These are phyloP conservation scores for Phaedon cochleariae DNA, from an alignment of 2,888 invertebrate species.

Conservation along the genomic window DNA sequence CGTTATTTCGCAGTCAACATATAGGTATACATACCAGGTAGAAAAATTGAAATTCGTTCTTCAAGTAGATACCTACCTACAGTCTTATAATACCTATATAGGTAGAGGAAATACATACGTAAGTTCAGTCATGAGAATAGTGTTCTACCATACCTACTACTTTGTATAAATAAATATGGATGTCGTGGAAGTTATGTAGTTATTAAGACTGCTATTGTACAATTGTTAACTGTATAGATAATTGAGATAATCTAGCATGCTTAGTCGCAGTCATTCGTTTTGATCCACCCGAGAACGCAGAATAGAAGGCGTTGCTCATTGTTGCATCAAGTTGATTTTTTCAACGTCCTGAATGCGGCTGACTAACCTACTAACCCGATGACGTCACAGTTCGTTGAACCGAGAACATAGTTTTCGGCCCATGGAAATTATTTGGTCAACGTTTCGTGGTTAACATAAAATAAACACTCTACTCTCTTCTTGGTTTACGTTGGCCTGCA, in stretches of 20 bases:
- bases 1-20: no score
- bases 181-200: no score
- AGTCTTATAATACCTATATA: no score
- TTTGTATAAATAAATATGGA: no score
- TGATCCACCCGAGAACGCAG: slow-evolving; percentile 23
- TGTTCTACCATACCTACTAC: no score
- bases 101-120: no score
- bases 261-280: slow-evolving; percentile 26
- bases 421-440: slow-evolving; percentile 26
- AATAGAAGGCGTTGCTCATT: slow-evolving; percentile 26
- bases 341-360: slow-evolving; percentile 48
- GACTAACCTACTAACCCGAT: slow-evolving; percentile 53
- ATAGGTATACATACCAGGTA: no score
- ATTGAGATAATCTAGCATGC: slow-evolving; percentile 18
- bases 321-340: slow-evolving; percentile 42
- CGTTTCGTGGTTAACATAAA: slow-evolving; percentile 22
- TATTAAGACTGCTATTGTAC: no score
- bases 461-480: slow-evolving; percentile 17
- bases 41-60: no score
- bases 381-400: slow-evolving; percentile 38
- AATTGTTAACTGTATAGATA: slow-evolving; percentile 1
- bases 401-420: slow-evolving; percentile 21
- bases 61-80: no score
- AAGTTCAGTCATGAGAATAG: no score
- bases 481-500: slow-evolving; percentile 9